These are phyloP conservation scores for Euwallacea similis DNA, from an alignment of 1,140 invertebrate species.

Conservation along the genomic window DNA sequence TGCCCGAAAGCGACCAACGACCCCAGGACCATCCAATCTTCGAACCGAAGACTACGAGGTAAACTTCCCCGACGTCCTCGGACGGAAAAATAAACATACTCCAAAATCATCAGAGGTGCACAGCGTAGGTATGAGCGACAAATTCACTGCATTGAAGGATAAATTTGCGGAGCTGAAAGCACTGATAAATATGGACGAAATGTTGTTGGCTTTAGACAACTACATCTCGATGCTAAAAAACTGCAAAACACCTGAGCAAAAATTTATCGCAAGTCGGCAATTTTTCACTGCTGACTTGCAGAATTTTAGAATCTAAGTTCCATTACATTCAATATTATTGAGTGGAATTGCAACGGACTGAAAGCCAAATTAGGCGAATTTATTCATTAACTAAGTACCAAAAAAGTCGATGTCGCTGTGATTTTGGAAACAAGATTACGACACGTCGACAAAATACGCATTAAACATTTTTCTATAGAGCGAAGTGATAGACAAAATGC, in stretches of 20 bases:
- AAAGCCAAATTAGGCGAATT: slow-evolving; percentile 12
- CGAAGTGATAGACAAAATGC: too few species aligned
- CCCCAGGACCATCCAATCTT: background rate
- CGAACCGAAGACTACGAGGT: background rate
- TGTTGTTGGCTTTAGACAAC: too few species aligned
- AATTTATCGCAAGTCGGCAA: background rate
- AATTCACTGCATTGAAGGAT: too few species aligned
- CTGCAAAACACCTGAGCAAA: background rate
- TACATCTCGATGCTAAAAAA: background rate
- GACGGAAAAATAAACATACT: background rate
- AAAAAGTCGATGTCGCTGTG: background rate
- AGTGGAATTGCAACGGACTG: slow-evolving; percentile 21
- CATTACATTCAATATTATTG: slow-evolving; percentile 9
- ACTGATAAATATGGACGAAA: slow-evolving; percentile 12
- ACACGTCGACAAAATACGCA: too few species aligned
- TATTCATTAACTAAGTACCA: background rate
- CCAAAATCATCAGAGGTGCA: background rate
- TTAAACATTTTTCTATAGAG: too few species aligned
- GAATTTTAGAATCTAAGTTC: background rate
- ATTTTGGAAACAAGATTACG: slow-evolving; percentile 15
- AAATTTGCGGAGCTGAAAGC: slow-evolving; percentile 13
- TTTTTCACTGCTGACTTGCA: slow-evolving; percentile 5
- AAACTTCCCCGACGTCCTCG: background rate
- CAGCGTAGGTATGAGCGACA: slow-evolving; percentile 14
- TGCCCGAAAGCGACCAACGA: too few species aligned